phyloP scores from a whole-genome alignment of 2,113 vertebrate species.

The Cinclus cinclus region DNA sequence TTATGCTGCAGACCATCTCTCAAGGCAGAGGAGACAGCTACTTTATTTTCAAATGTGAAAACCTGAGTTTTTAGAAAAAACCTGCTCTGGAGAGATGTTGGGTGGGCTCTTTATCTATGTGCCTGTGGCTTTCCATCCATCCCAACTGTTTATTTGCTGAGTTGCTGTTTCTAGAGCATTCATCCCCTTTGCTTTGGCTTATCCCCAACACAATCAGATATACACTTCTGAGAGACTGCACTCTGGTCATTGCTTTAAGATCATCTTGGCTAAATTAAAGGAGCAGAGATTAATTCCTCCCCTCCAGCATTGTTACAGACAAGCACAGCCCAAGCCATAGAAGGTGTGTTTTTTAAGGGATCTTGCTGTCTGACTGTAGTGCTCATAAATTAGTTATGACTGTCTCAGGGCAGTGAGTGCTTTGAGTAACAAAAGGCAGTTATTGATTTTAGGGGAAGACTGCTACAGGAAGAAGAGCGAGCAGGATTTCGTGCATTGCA shows the following conservation, averaged over 20 bases:
- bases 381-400: neutral
- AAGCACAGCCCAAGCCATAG: neutral
- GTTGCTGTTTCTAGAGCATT: neutral
- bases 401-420: accelerated
- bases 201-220: accelerated
- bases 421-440: neutral
- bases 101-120: neutral
- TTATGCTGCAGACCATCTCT: constrained; percentile 8
- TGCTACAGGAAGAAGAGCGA: neutral
- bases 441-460: neutral
- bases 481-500: accelerated
- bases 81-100: neutral
- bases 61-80: neutral
- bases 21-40: neutral
- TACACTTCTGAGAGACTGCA: neutral
- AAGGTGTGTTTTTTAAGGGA: neutral
- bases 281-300: neutral
- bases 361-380: neutral
- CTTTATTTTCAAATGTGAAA: neutral
- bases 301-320: neutral
- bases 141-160: neutral
- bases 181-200: neutral
- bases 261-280: neutral
- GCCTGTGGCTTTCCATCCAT: neutral
- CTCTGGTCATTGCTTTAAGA: neutral